Percentiles rank a stretch among this genome's conserved stretches.
Conservation (phyloP, 2,113 vertebrate species). For the Psittacara wagleri region DNA sequence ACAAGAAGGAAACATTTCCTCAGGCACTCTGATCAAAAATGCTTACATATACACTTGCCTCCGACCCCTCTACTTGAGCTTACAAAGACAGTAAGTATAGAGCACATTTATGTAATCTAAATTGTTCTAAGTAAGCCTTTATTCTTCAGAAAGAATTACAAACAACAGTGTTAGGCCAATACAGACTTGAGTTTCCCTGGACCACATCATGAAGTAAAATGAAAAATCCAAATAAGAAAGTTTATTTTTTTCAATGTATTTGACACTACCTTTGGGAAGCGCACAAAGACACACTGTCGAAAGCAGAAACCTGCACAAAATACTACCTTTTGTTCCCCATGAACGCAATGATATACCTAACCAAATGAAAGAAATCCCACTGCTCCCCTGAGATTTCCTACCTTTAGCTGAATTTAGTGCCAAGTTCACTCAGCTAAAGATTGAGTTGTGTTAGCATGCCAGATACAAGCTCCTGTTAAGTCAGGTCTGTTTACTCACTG, state of each 20-base stretch:
- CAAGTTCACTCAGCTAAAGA: constrained; percentile 45
- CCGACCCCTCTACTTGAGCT: background rate
- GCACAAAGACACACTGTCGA: constrained; percentile 76
- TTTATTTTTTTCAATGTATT: constrained; percentile 67
- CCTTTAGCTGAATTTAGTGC: constrained; percentile 52
- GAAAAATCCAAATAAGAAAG: constrained; percentile 49
- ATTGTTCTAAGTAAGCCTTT: background rate
- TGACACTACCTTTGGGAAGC: constrained; percentile 67
- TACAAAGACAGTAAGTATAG: background rate
- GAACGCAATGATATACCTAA: constrained; percentile 71
- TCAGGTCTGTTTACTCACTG: background rate
- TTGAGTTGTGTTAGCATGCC: constrained; percentile 3
- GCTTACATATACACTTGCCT: background rate
- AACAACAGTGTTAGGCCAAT: background rate
- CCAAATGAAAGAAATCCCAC: constrained; percentile 74
- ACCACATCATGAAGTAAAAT: constrained; percentile 28
- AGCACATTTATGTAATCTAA: background rate
- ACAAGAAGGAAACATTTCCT: background rate
- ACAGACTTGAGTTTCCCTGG: constrained; percentile 9
- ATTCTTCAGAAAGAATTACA: background rate
- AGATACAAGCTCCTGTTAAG: constrained; percentile 30
- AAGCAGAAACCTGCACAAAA: constrained; percentile 69
- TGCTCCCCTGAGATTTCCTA: constrained; percentile 69
- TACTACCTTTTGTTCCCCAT: constrained; percentile 69
- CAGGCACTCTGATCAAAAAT: background rate